Base-by-base conservation (phyloP, 2,113 vertebrate genomes). In the Scophthalmus maximus region DNA sequence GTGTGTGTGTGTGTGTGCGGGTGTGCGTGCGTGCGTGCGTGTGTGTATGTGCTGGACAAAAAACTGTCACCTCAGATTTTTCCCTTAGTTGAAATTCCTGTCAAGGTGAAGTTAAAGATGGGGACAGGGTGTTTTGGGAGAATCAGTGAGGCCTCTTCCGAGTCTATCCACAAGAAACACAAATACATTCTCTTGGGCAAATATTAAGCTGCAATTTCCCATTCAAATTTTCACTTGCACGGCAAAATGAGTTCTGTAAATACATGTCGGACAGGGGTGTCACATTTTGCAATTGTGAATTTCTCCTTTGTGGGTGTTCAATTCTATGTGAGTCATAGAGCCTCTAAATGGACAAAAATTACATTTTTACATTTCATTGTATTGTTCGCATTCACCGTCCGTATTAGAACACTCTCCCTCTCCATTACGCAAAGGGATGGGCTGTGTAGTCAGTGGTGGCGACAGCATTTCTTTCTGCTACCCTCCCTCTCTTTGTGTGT, bases 351-450 rank as follows among this genome's bases (percentile, higher is more conserved):
- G 6, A 40, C n/a, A 40, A 17, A 40, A 40, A 17, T 40, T 5
- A 40, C 12, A 18, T 40, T 40, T 18, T 12, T 15, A 18, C 18
- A 4, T 17, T n/a, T 44, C 2, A n/a, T 44, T n/a, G 2, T 15
- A 44, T 5, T 40, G 15, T 40, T 5, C 15, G 5, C 8, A 5
- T 32, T 4, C 30, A 32, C 8, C 8, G 4, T 32, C 30, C 30
- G 8, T 32, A n/a, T n/a, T n/a, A n/a, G n/a, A n/a, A n/a, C n/a
- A n/a, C n/a, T n/a, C n/a, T n/a, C n/a, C 30, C 30, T 32, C 30
- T 32, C 26, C 57, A 62, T 57, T 62, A 26, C 52, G 22, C 10
- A 22, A 11, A 36, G 77, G 44, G 51, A 73, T 38, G 44, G 44
- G 36, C 34, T 47, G 29, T 2, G 44, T 12, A 56, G 61, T 55